A percentile compares a stretch with the other conserved stretches of the same genome.
phyloP scores from a whole-genome alignment of 2,113 vertebrate genomes.

The Chamaea fasciata region DNA sequence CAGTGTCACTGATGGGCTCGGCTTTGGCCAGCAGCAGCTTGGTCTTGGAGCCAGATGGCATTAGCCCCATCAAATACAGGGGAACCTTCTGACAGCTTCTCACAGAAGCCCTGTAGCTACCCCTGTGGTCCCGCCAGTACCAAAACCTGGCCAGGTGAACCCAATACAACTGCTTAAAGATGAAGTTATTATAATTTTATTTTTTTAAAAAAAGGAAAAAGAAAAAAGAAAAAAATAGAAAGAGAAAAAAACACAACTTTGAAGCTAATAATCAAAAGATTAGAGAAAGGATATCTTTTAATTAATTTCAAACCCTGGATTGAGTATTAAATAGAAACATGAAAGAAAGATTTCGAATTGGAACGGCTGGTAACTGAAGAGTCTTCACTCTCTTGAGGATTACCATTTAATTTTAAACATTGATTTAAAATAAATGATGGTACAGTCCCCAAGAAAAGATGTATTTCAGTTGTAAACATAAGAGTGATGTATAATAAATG shows the following conservation, averaged over 20 bases:
- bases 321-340: conserved; percentile 75
- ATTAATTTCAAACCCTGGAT: conserved; percentile 78
- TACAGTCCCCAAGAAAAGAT: conserved; percentile 67
- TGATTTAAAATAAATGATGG: conserved; percentile 78
- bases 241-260: conserved; percentile 56
- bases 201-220: not conserved
- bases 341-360: conserved; percentile 74
- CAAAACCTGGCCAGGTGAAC: not conserved
- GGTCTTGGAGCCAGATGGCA: not conserved
- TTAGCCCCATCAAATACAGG: not conserved
- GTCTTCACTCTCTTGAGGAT: conserved; percentile 60
- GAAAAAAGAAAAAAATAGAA: not conserved
- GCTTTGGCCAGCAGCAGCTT: not conserved
- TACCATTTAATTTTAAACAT: conserved; percentile 79
- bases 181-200: conserved; percentile 67
- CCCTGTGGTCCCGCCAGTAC: not conserved
- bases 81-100: not conserved
- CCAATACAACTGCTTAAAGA: conserved; percentile 42
- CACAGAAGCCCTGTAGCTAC: not conserved
- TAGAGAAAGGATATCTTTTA: conserved; percentile 80
- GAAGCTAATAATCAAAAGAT: conserved; percentile 81
- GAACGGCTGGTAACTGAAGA: conserved; percentile 58
- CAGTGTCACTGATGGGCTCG: rapidly evolving
- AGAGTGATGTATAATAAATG: conserved; percentile 64
- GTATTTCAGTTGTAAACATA: conserved; percentile 64